Base-by-base conservation (phyloP, 2,797 vertebrate species). In the Ctenochaetus hawaiiensis region DNA sequence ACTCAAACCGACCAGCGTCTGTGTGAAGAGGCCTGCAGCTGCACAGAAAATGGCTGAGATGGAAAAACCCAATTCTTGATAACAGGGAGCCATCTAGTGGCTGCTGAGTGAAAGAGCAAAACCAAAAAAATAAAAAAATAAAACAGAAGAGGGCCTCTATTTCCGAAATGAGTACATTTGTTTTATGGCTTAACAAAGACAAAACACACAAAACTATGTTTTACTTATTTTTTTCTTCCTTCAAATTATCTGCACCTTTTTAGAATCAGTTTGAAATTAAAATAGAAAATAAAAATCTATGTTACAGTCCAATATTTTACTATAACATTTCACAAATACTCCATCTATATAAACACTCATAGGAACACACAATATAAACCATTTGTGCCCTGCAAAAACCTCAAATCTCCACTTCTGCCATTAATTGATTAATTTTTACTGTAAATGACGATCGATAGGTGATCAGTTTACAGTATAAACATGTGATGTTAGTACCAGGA, bases 291-390 rank as follows among this genome's bases (percentile, higher is more conserved):
- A 88, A 83, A 89, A 93, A 71, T 83, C 83, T 84, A 80, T 85
- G 70, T 89, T 95, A 93, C 95, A 92, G 90, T 86, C 95, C 80
- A 93, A 94, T 95, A 94, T 95, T 96, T 96, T 96, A 95, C 95
- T 96, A 96, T 96, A 96, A 96, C 94, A 91, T 93, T 93, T 94
- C 95, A 96, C 95, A 97, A 95, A 88, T 94, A 96, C 96, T 94
- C 92, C 95, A 96, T 95, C 94, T 94, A 93, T 86, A 92, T 82
- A 83, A 95, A 94, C 93, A 94, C 95, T 85, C 89, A 94, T 92
- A 94, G 93, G 94, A 96, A 95, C 95, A 94, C 87, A 87, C 89
- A 75, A 89, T 81, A 90, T 81, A 86, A 91, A 88, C 67, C 48
- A 75, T 57, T 26, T 16, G 65, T 79, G 92, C 63, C 37, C 89